Base-by-base conservation (phyloP, 2,888 invertebrate genomes). In the Microplitis deprimator region DNA sequence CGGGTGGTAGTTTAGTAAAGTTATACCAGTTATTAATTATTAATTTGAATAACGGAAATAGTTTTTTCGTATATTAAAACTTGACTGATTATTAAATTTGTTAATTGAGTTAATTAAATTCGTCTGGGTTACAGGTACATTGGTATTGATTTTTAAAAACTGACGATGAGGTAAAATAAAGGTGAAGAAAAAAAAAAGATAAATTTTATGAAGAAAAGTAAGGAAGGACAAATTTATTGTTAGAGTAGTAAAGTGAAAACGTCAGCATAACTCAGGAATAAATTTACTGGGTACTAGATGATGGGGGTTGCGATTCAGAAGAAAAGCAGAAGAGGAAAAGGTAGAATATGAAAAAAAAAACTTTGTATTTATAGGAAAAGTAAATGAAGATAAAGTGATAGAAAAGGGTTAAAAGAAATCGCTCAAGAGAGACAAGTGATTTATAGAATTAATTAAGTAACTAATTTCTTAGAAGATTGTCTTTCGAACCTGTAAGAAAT, bases 371-470 rank as follows among this genome's bases (percentile, higher is more conserved):
- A 8, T 50, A 50, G 50, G 13, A 10, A 13, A 50, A 13, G 13
- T 13, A 13, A 50, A 50, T 50, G 50, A 71, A 40, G 38, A 64
- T 5, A 67, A 61, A 68, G 70, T 59, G 20, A 61, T 41, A 16
- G 67, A 17, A 50, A 70, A 8, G 29, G 38, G 68, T 8, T 50
- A 16, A 71, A 40, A 39, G 40, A 68, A 75, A 72, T 16, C 29
- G 29, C 13, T 50, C 13, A 50, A n/a, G 64, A n/a, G 68, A 29
- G 50, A 59, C 78, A 65, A 1, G 68, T 79, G 79, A 81, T 81
- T 81, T 79, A 79, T 81, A 70, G 74, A 76, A 79, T 81, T 79
- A 78, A 79, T 81, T 78, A 79, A 78, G 79, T 1, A 73, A 64
- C 68, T 68, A 40, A 69, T 64, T 71, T 67, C 75, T 79, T 77